Base-by-base conservation (phyloP, 2,113 vertebrate species). In the Beaufortia kweichowensis region DNA sequence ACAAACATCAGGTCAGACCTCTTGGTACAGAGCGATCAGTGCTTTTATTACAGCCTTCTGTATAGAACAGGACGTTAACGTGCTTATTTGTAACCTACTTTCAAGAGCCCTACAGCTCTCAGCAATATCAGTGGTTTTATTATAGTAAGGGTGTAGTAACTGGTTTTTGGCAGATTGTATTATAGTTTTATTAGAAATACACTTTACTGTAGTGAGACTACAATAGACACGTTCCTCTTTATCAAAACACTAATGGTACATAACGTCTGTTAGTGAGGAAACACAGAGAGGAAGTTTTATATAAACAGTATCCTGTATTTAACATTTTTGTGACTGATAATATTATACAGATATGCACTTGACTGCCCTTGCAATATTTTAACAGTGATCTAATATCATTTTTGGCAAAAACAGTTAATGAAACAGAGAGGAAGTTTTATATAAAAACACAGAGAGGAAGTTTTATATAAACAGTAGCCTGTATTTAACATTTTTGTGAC, bases 1-100 rank as follows among this genome's bases (percentile, higher is more conserved):
- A 53, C 33, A 41, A 21, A 66, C 6, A 70, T 56, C 33, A 17
- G 33, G 68, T 41, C 21, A 59, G 33, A 33, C 68, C 68, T 41
- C 68, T 11, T 59, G 68, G 33, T 53, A 71, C 17, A 26, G 11
- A 26, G 31, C 6, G 1, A 23, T 12, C 4, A 8, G 24, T 12
- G 8, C 50, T 21, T 39, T 21, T 19, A 29, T 33, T 55, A 26
- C 50, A 19, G 50, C 8, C 21, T 71, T 21, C 31, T 31, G 53
- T 12, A 69, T 28, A 71, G 33, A 57, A 29, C 31, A 19, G 15
- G 7, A 24, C n/a, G 53, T 26, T 31, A 31, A 43, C n/a, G n/a
- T 23, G 50, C n/a, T 9, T 35, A 56, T 29, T 67, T 67, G 12
- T 53, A 53, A 12, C 35, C 4, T 15, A 53, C 46, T 68, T 53